Base-by-base conservation (phyloP, 2,888 invertebrate genomes). In the Drosophila eohydei region DNA sequence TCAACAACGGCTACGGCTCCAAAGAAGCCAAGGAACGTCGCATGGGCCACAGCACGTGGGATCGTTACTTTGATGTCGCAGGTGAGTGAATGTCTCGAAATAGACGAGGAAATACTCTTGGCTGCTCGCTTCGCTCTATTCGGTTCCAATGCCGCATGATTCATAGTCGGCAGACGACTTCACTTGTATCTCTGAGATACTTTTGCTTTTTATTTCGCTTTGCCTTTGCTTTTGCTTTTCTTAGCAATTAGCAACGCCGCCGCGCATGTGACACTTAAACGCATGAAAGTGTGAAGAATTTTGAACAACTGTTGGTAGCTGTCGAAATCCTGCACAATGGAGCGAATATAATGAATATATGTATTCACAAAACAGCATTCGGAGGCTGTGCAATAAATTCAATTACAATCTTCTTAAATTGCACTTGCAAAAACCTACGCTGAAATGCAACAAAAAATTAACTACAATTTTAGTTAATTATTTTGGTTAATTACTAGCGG, bases 211-310 rank as follows among this genome's bases (percentile, higher is more conserved):
- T 48, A 28, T 48, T 55, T 73, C 26, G 43, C 8, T 36, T 74
- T 80, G 57, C 69, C 68, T 55, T 71, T 69, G 34, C 65, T 63
- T 70, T 67, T 55, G 57, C 57, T 36, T 64, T 55, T 69, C 81
- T 74, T 66, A 71, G 88, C 86, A 87, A 87, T 87, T 87, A 89
- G 90, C 86, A 74, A 70, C 67, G 75, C 71, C 63, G 81, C 73
- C 62, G 68, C 88, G 59, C 80, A 74, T 83, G 77, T 88, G 86
- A 87, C 90, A 87, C 77, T 88, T 85, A 77, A 79, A 88, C 80
- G 88, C 88, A 85, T 71, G 82, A 85, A 89, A 80, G 84, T 85
- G 84, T 89, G 88, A 85, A 87, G 48, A 74, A 80, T 84, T 67
- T 74, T 61, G 70, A 67, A 61, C 87, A 81, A 80, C 77, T 89